Evolutionary conservation across 2,113 vertebrate genomes (phyloP).

Genomic region (Dromaius novaehollandiae): DNA sequence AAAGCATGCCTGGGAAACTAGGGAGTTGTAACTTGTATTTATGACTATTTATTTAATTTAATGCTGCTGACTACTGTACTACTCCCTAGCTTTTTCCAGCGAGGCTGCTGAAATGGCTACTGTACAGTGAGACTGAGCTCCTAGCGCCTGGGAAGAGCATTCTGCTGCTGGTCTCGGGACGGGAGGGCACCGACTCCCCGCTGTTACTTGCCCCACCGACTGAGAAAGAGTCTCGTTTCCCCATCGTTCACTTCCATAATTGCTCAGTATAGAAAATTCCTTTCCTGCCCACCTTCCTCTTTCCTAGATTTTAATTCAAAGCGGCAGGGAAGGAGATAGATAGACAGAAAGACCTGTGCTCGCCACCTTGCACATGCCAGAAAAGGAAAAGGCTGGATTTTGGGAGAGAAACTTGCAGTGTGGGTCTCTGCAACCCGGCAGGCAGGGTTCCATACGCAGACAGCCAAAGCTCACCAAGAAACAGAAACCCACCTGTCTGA

Average conservation of each 20-base stretch:
- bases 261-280: neutral
- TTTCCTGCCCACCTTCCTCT: neutral
- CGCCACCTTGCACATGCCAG: neutral
- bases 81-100: conserved; percentile 20
- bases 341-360: neutral
- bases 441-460: neutral
- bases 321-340: fast-evolving
- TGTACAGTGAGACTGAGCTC: conserved; percentile 26
- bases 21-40: neutral
- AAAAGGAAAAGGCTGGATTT: fast-evolving
- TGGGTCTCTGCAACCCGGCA: neutral
- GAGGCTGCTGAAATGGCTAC: conserved; percentile 40
- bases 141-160: neutral
- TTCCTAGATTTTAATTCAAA: neutral
- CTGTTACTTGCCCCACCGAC: neutral
- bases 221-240: neutral
- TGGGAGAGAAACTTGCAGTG: neutral
- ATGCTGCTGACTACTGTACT: conserved; percentile 59
- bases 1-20: neutral
- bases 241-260: neutral
- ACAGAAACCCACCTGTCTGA: neutral
- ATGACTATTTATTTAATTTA: conserved; percentile 56
- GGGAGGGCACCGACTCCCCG: neutral
- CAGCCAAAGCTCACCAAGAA: fast-evolving
- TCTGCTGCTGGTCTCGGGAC: neutral